Evolutionary conservation across 2,888 invertebrate genomes (phyloP).

Genomic region (Troglohyphantes excavatus): DNA sequence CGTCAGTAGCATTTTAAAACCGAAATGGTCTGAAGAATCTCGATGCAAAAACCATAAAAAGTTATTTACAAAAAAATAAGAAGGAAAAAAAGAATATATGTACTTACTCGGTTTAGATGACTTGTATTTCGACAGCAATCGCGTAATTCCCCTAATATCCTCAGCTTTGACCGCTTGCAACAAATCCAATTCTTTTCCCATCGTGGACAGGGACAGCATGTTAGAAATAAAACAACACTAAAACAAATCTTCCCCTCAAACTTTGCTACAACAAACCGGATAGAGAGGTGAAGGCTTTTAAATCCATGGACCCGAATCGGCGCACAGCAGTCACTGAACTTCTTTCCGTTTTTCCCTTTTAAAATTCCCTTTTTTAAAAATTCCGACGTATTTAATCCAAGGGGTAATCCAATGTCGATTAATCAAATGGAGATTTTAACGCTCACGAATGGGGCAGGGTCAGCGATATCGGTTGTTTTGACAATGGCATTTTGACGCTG

Average conservation of each 20-base stretch:
- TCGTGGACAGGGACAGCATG: slow-evolving; percentile 71
- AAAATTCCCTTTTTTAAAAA: neutral
- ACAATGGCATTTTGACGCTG: slow-evolving; percentile 43
- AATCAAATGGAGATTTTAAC: neutral
- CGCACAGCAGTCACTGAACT: slow-evolving; percentile 59
- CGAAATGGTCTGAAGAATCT: neutral
- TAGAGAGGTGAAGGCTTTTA: slow-evolving; percentile 49
- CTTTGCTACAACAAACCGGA: slow-evolving; percentile 47
- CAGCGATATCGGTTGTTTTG: slow-evolving; percentile 14
- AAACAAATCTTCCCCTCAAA: slow-evolving; percentile 31
- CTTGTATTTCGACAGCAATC: slow-evolving; percentile 76
- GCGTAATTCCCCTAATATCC: slow-evolving; percentile 77
- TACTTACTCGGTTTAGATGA: slow-evolving; percentile 79
- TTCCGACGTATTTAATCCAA: slow-evolving; percentile 53
- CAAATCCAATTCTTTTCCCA: slow-evolving; percentile 77
- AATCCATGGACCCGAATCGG: slow-evolving; percentile 59
- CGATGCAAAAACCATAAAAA: neutral
- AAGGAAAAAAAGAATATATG: neutral
- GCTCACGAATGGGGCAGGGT: neutral
- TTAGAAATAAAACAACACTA: slow-evolving; percentile 36
- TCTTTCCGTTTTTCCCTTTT: slow-evolving; percentile 22
- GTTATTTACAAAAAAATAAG: neutral
- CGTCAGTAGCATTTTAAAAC: no score
- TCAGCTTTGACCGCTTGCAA: slow-evolving; percentile 79
- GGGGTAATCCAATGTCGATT: slow-evolving; percentile 43